Conservation (phyloP, 1,140 invertebrate species). For the Atta texana region DNA sequence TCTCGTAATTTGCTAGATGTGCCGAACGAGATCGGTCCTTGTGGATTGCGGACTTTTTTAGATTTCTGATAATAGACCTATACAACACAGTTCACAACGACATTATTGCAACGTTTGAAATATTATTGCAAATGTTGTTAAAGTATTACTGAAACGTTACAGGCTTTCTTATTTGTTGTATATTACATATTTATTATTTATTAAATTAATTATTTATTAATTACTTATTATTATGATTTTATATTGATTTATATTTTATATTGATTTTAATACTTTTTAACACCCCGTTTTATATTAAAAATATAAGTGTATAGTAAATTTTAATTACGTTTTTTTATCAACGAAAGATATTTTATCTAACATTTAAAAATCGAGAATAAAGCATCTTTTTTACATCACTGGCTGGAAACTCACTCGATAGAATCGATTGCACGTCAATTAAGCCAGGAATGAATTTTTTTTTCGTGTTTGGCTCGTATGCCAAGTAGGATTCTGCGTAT, state of each 20-base stretch:
- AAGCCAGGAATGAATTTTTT: neutral
- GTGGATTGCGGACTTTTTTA: no score
- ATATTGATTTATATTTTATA: no score
- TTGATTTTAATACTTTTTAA: constrained; percentile 6
- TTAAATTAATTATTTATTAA: neutral
- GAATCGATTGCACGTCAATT: neutral
- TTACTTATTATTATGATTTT: neutral
- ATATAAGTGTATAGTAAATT: neutral
- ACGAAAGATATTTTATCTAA: neutral
- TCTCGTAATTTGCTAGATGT: constrained; percentile 54
- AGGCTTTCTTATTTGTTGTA: no score
- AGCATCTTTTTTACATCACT: neutral
- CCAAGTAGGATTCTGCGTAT: constrained; percentile 15
- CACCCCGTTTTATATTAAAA: neutral
- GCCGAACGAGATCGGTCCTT: neutral
- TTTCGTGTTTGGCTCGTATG: neutral
- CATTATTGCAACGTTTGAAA: no score
- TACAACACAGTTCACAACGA: no score
- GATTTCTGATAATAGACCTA: constrained; percentile 41
- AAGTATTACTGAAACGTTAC: no score
- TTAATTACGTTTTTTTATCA: neutral
- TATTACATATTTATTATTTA: neutral
- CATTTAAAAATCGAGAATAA: neutral
- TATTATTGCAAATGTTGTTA: no score
- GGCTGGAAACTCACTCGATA: neutral